Evolutionary conservation across 2,888 invertebrate genomes (phyloP), one percentile per base, ranked within the genome.

Genomic region (Lydus trimaculatus): DNA sequence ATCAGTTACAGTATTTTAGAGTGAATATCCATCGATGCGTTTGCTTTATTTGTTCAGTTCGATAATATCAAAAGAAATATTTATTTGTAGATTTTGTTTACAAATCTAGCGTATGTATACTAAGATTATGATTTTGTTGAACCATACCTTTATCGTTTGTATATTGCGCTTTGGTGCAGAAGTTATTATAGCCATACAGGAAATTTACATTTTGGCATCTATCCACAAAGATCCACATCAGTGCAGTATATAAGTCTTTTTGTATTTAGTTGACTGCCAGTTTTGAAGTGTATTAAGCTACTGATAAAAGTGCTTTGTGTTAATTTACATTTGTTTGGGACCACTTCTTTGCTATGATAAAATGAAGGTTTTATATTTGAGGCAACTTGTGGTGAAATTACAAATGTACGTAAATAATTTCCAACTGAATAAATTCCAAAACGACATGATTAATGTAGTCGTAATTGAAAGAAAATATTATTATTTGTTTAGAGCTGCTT

Each of bases 381-480:
- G n/a, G 39, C 13, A 13, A 39, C 1, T 1, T 6, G 15, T n/a
- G 39, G 39, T 39, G 5, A 0, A 39, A 39, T 39, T n/a, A 6
- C n/a, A 39, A 39, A 63, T 36, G 1, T 31, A 28, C 36, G 58
- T 33, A 63, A 66, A 63, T 39, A 63, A n/a, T 36, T 28, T 20
- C n/a, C 7, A 28, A 58, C 52, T 67, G 36, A 63, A 58, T 33
- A 67, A 67, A 67, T 43, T 64, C 43, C 52, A 23, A 28, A 59
- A 60, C 60, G 52, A 66, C 66, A 52, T 64, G 61, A 48, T 64
- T 64, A 68, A 68, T 33, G 60, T n/a, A n/a, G n/a, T 52, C 28
- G 58, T 61, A 63, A 70, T 64, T 64, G 64, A 61, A 60, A 69
- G 48, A 67, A 65, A 67, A 67, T 65, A 70, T 67, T 67, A 67